Conservation (phyloP, 2,797 vertebrate species). For the Simalia tracyae region DNA sequence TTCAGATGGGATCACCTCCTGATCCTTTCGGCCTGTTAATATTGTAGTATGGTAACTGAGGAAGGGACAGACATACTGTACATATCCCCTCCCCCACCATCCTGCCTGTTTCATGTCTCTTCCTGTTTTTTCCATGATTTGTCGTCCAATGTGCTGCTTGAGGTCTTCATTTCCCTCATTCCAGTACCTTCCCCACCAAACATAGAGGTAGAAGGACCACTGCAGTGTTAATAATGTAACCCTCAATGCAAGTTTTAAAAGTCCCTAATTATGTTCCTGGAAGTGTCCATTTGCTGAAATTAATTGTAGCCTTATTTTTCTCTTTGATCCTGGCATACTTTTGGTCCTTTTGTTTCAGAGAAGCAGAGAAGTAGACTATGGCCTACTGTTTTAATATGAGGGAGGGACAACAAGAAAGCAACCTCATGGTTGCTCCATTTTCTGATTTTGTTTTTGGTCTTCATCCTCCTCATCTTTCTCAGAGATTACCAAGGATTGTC, state of each 20-base stretch:
- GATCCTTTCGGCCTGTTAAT: not conserved
- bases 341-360: not conserved
- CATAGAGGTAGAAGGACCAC: conserved; percentile 46
- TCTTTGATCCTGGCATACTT: too few species aligned
- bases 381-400: conserved; percentile 1
- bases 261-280: too few species aligned
- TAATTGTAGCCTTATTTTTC: not conserved
- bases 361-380: not conserved
- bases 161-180: not conserved
- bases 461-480: conserved; percentile 3
- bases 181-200: not conserved
- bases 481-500: not conserved
- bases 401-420: conserved; percentile 45
- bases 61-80: not conserved
- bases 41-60: not conserved
- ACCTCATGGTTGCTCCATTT: conserved; percentile 54
- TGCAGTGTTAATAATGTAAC: not conserved
- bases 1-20: not conserved
- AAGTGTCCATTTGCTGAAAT: not conserved
- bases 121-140: not conserved
- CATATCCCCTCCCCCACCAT: not conserved
- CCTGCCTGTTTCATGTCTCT: not conserved
- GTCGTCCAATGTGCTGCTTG: not conserved
- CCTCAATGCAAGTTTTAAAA: rapidly evolving
- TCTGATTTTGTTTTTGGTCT: conserved; percentile 9